Conservation (phyloP, 2,888 invertebrate species). For the Sphaeridia pumilis region DNA sequence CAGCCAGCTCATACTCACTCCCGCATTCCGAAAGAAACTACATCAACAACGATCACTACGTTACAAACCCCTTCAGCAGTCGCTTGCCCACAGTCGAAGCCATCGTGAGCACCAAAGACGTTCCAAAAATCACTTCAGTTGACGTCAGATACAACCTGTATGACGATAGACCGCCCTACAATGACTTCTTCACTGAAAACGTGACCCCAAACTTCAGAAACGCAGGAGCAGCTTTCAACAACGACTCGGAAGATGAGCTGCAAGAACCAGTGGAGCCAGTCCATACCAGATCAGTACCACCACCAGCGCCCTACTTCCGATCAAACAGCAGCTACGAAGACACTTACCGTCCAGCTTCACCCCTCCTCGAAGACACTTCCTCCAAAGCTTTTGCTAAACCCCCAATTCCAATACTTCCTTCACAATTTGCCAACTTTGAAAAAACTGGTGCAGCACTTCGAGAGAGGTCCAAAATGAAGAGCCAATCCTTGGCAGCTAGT, state of each 20-base stretch:
- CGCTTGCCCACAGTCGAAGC: conserved; percentile 27
- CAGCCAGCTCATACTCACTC: conserved; percentile 30
- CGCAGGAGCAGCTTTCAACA: background rate
- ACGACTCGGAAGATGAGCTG: conserved; percentile 6
- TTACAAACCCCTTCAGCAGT: conserved; percentile 19
- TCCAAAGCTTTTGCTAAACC: conserved; percentile 22
- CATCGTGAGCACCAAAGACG: conserved; percentile 17
- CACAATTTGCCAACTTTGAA: conserved; percentile 27
- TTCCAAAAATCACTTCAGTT: conserved; percentile 27
- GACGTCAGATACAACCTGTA: conserved; percentile 24
- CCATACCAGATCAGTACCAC: conserved; percentile 6
- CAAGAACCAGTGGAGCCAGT: conserved; percentile 8
- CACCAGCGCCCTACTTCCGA: background rate
- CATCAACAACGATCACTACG: background rate
- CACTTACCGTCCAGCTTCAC: background rate
- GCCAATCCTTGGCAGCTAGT: conserved; percentile 3
- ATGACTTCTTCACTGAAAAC: conserved; percentile 13
- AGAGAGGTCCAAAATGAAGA: conserved; percentile 23
- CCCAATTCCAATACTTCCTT: conserved; percentile 30
- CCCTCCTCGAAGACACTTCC: background rate
- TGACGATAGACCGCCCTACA: conserved; percentile 7
- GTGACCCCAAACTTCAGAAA: conserved; percentile 13
- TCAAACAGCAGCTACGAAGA: background rate
- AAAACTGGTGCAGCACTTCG: conserved; percentile 29
- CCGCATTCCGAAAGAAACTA: conserved; percentile 25